phyloP scores from a whole-genome alignment of 2,888 invertebrate species.

The Chymomyza fuscimana region DNA sequence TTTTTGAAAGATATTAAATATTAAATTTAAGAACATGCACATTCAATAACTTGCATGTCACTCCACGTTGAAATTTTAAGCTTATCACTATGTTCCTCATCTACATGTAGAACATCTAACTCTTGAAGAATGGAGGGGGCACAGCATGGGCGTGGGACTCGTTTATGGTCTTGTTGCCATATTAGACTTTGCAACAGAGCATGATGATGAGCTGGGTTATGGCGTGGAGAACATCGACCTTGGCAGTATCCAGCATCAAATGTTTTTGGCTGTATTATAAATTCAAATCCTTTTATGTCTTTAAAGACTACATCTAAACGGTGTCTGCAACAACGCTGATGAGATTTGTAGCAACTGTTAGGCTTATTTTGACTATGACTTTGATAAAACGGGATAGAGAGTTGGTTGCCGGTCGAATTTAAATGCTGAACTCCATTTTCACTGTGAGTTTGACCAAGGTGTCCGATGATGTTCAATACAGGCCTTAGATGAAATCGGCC shows the following conservation, averaged over 20 bases:
- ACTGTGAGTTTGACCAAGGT: slow-evolving; percentile 58
- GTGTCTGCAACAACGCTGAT: slow-evolving; percentile 84
- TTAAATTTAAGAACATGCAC: slow-evolving; percentile 84
- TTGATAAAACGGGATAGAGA: slow-evolving; percentile 47
- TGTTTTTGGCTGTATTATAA: slow-evolving; percentile 85
- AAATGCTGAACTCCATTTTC: slow-evolving; percentile 46
- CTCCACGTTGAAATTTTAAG: slow-evolving; percentile 85
- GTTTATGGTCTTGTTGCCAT: slow-evolving; percentile 82
- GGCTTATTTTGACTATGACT: slow-evolving; percentile 43
- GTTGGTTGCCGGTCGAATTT: slow-evolving; percentile 37
- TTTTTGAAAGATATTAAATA: background rate
- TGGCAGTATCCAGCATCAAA: slow-evolving; percentile 87
- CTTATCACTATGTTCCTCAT: slow-evolving; percentile 83
- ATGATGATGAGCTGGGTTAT: slow-evolving; percentile 86
- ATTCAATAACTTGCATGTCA: slow-evolving; percentile 86
- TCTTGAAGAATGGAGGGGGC: slow-evolving; percentile 85
- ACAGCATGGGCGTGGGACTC: slow-evolving; percentile 84
- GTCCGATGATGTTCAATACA: slow-evolving; percentile 76
- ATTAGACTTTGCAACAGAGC: slow-evolving; percentile 85
- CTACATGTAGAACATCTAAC: slow-evolving; percentile 84
- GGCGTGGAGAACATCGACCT: slow-evolving; percentile 85
- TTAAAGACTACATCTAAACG: slow-evolving; percentile 84
- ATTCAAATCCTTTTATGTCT: slow-evolving; percentile 84
- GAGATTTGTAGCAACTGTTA: slow-evolving; percentile 82
- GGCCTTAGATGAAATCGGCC: slow-evolving; percentile 68